Evolutionary conservation across 2,888 invertebrate genomes (phyloP), one percentile per base, ranked within the genome.

Genomic region (Leptinotarsa rubiginosa): DNA sequence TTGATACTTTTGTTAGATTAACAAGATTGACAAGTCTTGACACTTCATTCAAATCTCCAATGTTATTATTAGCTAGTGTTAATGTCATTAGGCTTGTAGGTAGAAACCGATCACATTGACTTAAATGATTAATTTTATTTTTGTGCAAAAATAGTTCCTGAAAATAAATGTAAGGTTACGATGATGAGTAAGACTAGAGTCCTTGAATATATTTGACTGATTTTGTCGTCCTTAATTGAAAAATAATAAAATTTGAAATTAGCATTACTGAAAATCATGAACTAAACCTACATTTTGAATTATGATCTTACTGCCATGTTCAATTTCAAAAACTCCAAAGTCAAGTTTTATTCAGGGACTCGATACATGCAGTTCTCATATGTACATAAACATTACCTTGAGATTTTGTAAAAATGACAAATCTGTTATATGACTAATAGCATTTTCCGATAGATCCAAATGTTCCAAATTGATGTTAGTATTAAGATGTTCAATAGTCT

Each of bases 371-470:
- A 41, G 2, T 41, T 41, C 41, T 41, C 10, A 41, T 31, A 41
- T 41, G 41, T 41, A 72, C 59, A 70, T 69, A 68, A 72, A 50
- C 13, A 74, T 78, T 89, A 96, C 96, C 93, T 96, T 96, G 69
- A 97, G 90, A 85, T 90, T 92, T 84, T 93, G 93, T 82, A 97
- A 89, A 87, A 93, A 93, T 25, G 96, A 95, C 79, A 97, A 91
- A 89, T 97, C 97, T 80, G 94, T 93, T 76, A 97, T 91, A 83
- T 93, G 93, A 70, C 94, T 92, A 83, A 97, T 96, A 86, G 92
- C 93, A 87, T 97, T 97, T 86, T 96, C 96, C 4, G 97, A 96
- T 80, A 97, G 88, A 89, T 97, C 97, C 81, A 97, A 88, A 86
- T 93, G 92, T 86, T 96, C 95, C 86, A 97, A 88, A 84, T 94